These are phyloP conservation scores for Bombus difficillimus DNA, from an alignment of 1,140 invertebrate species.

Conservation along the genomic window DNA sequence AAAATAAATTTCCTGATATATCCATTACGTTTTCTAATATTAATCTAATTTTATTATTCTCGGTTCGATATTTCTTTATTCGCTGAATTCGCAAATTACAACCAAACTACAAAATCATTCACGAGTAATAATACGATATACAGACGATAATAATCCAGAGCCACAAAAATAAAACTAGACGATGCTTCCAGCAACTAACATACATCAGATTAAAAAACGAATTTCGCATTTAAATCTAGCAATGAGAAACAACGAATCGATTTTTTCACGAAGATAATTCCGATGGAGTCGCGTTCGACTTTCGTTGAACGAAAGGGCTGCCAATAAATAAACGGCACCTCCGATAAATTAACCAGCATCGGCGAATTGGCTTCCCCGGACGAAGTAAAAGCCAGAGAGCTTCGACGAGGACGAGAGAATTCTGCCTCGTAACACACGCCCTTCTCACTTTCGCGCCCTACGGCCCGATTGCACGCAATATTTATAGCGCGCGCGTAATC, in stretches of 20 bases:
- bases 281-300: constrained; percentile 18
- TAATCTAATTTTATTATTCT: background rate
- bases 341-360: constrained; percentile 65
- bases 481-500: constrained; percentile 69
- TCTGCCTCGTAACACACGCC: constrained; percentile 43
- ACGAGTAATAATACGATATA: no score
- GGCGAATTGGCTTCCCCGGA: constrained; percentile 61
- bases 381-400: background rate
- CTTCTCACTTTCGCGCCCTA: constrained; percentile 64
- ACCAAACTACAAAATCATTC: no score
- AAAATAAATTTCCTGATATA: no score
- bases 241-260: background rate
- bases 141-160: background rate
- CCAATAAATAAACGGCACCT: constrained; percentile 63
- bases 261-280: constrained; percentile 28
- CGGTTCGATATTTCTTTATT: no score
- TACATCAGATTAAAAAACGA: no score
- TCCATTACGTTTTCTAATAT: no score
- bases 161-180: background rate
- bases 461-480: constrained; percentile 68
- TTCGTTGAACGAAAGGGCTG: constrained; percentile 41
- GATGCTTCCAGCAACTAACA: no score
- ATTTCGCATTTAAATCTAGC: no score
- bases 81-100: background rate
- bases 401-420: constrained; percentile 50